phyloP scores from a whole-genome alignment of 2,113 vertebrate genomes.

The Etheostoma spectabile region DNA sequence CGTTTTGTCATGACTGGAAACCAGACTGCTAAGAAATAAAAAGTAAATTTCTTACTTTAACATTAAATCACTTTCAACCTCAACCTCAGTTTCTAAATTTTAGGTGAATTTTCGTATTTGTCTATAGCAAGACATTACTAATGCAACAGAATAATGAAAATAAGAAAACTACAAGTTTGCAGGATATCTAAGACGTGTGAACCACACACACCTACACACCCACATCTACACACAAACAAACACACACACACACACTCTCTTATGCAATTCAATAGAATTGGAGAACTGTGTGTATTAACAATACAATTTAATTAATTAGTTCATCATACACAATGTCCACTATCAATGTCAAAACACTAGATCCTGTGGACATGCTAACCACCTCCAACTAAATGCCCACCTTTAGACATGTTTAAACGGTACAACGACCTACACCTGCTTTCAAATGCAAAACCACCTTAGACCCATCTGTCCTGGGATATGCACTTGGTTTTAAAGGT shows the following conservation, averaged over 20 bases:
- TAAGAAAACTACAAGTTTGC: not conserved
- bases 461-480: not conserved
- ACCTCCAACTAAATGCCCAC: not conserved
- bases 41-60: not conserved
- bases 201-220: not conserved
- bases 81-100: not conserved
- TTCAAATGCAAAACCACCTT: not conserved
- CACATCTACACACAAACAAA: not conserved
- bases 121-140: not conserved
- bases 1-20: conserved; percentile 9
- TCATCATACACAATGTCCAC: not conserved
- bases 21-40: not conserved
- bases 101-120: not conserved
- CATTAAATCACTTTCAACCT: not conserved
- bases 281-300: conserved; percentile 3
- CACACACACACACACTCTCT: not conserved
- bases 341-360: not conserved
- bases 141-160: not conserved
- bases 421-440: not conserved
- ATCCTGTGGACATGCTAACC: not conserved
- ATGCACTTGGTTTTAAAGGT: not conserved
- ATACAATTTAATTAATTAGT: conserved; percentile 10
- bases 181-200: not conserved
- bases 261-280: not conserved
- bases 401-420: not conserved